Evolutionary conservation across 2,797 vertebrate genomes (phyloP).

Genomic region (Rhabdophis nuchalis): DNA sequence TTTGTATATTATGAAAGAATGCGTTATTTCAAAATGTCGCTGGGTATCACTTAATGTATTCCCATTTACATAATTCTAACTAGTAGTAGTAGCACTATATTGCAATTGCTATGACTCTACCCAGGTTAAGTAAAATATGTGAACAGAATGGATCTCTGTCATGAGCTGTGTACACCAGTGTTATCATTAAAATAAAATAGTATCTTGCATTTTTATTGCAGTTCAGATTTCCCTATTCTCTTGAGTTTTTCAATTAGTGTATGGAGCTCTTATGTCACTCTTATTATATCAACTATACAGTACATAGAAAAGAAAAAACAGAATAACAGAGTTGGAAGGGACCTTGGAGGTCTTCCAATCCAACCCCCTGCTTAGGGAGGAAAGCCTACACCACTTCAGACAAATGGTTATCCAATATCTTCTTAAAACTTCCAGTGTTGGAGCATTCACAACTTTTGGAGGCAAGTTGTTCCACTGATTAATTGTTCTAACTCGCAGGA

Average conservation of each 20-base stretch:
- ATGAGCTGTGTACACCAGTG: not conserved
- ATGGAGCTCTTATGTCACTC: not conserved
- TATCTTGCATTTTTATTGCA: not conserved
- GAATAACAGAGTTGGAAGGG: too few relatives aligned
- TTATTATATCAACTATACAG: not conserved
- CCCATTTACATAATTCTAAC: not conserved
- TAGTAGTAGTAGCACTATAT: not conserved
- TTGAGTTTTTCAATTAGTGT: not conserved
- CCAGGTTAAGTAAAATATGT: slow-evolving; percentile 1
- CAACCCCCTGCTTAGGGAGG: too few relatives aligned
- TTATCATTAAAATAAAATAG: not conserved
- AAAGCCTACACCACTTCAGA: too few relatives aligned
- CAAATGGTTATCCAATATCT: too few relatives aligned
- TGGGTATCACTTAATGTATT: not conserved
- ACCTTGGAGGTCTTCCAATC: too few relatives aligned
- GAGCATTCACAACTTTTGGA: too few relatives aligned
- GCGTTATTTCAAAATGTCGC: not conserved
- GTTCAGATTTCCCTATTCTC: not conserved
- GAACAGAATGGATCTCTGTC: not conserved
- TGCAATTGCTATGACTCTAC: not conserved
- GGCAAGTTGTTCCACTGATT: too few relatives aligned
- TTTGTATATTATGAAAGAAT: not conserved
- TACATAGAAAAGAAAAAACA: too few relatives aligned
- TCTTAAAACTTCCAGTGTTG: too few relatives aligned
- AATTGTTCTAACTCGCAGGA: too few relatives aligned